Evolutionary conservation across 2,888 invertebrate species (phyloP), one percentile per base, ranked within the genome.

Genomic region (Diogma glabrata): DNA sequence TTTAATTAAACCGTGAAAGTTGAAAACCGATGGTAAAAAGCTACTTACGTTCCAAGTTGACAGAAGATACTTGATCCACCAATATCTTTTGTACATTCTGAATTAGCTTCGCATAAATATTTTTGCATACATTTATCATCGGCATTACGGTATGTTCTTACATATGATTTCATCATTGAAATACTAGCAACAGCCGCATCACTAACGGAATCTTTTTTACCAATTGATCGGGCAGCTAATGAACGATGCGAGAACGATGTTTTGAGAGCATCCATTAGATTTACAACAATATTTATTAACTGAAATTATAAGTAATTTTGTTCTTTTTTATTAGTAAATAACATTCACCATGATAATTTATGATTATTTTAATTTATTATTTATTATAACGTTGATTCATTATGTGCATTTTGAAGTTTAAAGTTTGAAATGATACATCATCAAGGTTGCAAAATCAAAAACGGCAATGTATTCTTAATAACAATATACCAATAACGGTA

Each of bases 201-300:
- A 60, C 90, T 89, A 57, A 91, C 77, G n/a, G 87, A 84, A 69
- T 91, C 91, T 62, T 87, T 86, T 67, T 81, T 84, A 59, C 92
- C 91, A 62, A 90, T 73, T 50, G 87, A 87, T 53, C 91, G 79
- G 28, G 92, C 90, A 10, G 84, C 77, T 61, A 91, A 70, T 16
- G 91, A 90, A 61, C 92, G 82, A 70, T 92, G 91, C 24, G 91
- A 90, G 76, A 93, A 90, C 30, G 91, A 91, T 23, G 90, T 90
- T 73, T 91, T 91, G 65, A 93, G 72, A 52, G 92, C 91, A 64
- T 93, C 92, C 74, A 93, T 72, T 43, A 93, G 81, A 68, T 89
- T 89, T 64, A 91, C 84, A 51, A 91, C 87, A 73, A 92, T 88
- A 76, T 86, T 88, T 74, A 92, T 87, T 74, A 92, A 88, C 91